Conservation (phyloP, 2,797 vertebrate species). For the Danio tinwini region DNA sequence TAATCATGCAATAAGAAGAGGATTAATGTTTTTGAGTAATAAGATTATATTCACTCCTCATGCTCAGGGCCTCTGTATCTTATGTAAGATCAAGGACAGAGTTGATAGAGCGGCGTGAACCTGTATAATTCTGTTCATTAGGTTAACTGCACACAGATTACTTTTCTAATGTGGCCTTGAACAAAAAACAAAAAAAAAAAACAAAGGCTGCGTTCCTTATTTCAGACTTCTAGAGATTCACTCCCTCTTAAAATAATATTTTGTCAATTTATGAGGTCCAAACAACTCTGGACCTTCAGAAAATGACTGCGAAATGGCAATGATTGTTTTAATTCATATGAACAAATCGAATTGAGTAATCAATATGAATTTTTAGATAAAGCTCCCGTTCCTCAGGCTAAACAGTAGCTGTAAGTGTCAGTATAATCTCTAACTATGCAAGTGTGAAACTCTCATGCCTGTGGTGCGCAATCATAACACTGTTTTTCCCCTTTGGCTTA, state of each 20-base stretch:
- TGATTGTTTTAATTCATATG: no score
- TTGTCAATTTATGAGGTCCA: no score
- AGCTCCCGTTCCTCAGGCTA: neutral
- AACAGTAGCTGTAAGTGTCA: neutral
- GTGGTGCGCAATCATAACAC: slow-evolving; percentile 30
- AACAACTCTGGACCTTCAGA: no score
- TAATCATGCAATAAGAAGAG: slow-evolving; percentile 9
- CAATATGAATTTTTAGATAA: neutral
- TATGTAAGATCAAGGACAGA: slow-evolving; percentile 18
- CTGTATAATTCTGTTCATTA: neutral
- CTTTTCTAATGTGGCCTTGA: neutral
- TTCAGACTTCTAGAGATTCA: neutral
- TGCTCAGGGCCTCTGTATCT: neutral
- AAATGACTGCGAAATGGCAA: no score
- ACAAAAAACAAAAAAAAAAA: neutral
- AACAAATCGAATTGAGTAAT: no score
- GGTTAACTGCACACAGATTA: neutral
- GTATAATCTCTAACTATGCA: neutral
- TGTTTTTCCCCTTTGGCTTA: slow-evolving; percentile 22
- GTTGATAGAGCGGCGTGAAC: neutral
- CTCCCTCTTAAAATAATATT: no score
- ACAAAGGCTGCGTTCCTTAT: neutral
- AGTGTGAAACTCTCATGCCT: neutral
- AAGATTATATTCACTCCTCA: slow-evolving; percentile 8
- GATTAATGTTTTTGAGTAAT: slow-evolving; percentile 13